Conservation (phyloP, 2,113 vertebrate genomes). For the Oryzias celebensis region DNA sequence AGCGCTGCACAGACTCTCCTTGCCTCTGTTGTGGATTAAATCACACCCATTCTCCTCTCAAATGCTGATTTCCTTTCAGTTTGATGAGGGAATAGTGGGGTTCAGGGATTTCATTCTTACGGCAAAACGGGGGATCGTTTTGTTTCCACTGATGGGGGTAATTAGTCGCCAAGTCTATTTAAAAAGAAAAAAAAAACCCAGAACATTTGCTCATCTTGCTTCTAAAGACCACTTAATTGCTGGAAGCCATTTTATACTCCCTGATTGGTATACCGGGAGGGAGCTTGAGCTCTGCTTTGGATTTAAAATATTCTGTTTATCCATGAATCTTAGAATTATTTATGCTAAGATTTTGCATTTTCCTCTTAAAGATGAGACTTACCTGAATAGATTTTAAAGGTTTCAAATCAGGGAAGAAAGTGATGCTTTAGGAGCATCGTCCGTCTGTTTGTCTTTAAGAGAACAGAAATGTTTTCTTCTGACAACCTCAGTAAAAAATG, state of each 20-base stretch:
- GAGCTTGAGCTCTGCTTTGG: constrained; percentile 33
- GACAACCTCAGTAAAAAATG: not conserved
- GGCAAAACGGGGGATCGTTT: constrained; percentile 60
- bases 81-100: constrained; percentile 59
- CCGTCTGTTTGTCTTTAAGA: constrained; percentile 11
- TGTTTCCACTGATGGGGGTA: constrained; percentile 37
- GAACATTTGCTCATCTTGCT: constrained; percentile 28
- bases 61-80: constrained; percentile 50
- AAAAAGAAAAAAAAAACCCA: not conserved
- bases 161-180: constrained; percentile 36
- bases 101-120: constrained; percentile 44
- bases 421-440: constrained; percentile 35
- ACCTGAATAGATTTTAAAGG: too few relatives aligned
- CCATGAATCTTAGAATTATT: constrained; percentile 23
- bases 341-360: not conserved
- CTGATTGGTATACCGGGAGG: constrained; percentile 33
- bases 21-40: constrained; percentile 47
- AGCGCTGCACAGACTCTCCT: constrained; percentile 28
- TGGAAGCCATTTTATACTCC: constrained; percentile 59
- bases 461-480: not conserved
- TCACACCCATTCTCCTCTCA: constrained; percentile 58
- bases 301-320: constrained; percentile 19
- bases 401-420: not conserved
- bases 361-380: too few relatives aligned
- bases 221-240: constrained; percentile 41